A percentile compares a stretch with the other conserved stretches of the same genome.
phyloP scores from a whole-genome alignment of 2,797 vertebrate genomes.

The Chelon labrosus region DNA sequence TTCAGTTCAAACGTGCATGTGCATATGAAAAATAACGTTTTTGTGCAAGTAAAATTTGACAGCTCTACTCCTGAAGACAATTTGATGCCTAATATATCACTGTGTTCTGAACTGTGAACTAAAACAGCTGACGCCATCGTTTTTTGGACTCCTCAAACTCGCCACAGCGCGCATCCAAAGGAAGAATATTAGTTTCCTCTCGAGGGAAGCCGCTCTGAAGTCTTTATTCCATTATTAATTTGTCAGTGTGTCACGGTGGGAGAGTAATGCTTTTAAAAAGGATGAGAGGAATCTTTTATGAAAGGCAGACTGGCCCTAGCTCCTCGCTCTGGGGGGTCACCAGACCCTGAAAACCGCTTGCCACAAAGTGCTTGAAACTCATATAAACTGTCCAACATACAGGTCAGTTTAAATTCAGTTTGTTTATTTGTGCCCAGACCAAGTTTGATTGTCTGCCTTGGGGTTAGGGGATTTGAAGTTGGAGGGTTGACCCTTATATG shows the following conservation, averaged over 20 bases:
- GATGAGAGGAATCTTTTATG: constrained; percentile 57
- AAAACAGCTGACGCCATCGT: constrained; percentile 4
- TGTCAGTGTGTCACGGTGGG: constrained; percentile 58
- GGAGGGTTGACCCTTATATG: background rate
- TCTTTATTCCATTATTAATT: constrained; percentile 65
- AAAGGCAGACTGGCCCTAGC: constrained; percentile 53
- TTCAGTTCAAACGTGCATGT: background rate
- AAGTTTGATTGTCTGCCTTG: background rate
- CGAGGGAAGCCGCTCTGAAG: constrained; percentile 48
- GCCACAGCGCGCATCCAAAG: constrained; percentile 14
- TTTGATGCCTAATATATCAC: background rate
- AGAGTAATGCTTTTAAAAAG: constrained; percentile 56
- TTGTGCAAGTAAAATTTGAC: background rate
- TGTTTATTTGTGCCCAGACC: constrained; percentile 32
- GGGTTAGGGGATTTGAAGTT: too few species aligned
- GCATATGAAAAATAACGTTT: background rate
- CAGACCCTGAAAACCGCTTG: constrained; percentile 40
- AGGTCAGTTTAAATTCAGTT: constrained; percentile 39
- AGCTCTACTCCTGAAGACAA: background rate
- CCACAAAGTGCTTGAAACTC: constrained; percentile 43
- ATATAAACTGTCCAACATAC: constrained; percentile 23
- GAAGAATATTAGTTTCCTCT: constrained; percentile 52
- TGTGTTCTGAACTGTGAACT: constrained; percentile 17
- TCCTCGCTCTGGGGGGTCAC: constrained; percentile 44
- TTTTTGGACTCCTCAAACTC: constrained; percentile 28